Evolutionary conservation across 2,797 vertebrate species (phyloP).

Genomic region (Jordanella pulchra): DNA sequence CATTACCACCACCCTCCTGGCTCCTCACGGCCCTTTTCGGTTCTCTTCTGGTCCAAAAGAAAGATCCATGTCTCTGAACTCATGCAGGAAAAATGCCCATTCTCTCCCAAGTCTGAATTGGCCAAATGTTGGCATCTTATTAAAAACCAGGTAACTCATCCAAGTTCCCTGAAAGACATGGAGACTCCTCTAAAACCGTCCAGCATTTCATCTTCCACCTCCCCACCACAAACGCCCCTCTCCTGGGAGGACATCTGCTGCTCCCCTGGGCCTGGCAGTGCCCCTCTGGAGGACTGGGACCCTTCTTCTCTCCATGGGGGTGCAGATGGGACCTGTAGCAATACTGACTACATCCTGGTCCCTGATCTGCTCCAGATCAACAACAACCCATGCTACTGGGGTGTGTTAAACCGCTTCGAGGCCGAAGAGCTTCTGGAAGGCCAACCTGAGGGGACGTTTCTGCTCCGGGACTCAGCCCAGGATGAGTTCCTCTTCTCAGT

Average conservation of each 20-base stretch:
- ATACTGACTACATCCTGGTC: conserved; percentile 91
- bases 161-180: conserved; percentile 72
- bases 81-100: conserved; percentile 95
- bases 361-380: conserved; percentile 97
- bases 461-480: conserved; percentile 94
- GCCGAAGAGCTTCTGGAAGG: conserved; percentile 94
- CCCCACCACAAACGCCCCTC: conserved; percentile 71
- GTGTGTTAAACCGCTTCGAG: conserved; percentile 93
- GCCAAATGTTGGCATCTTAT: conserved; percentile 95
- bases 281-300: conserved; percentile 82
- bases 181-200: conserved; percentile 73
- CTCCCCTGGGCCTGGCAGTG: conserved; percentile 80
- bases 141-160: conserved; percentile 85
- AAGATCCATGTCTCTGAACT: conserved; percentile 96
- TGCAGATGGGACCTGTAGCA: conserved; percentile 72
- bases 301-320: conserved; percentile 57
- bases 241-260: conserved; percentile 81
- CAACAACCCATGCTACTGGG: conserved; percentile 97
- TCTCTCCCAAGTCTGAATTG: conserved; percentile 91
- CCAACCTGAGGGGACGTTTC: conserved; percentile 94
- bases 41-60: conserved; percentile 89
- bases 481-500: conserved; percentile 97
- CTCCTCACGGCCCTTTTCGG: conserved; percentile 72
- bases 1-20: conserved; percentile 71
- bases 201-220: conserved; percentile 52